Evolutionary conservation across 2,797 vertebrate species (phyloP).

Genomic region (Epinephelus malabaricus): DNA sequence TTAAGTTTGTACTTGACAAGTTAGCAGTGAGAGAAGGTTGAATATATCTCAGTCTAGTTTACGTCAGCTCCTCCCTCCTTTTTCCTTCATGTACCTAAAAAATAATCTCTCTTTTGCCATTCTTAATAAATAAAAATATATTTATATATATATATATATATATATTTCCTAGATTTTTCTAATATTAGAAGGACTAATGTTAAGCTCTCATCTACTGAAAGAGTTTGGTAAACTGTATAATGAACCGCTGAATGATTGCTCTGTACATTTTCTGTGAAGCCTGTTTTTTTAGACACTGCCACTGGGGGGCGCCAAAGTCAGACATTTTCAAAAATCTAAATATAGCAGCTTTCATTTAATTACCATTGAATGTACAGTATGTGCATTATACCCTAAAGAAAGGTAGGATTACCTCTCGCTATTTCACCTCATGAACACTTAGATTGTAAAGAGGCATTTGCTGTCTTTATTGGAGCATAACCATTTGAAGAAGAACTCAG

Average conservation of each 20-base stretch:
- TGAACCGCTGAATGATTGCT: neutral
- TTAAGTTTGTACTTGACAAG: no score
- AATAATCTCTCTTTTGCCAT: no score
- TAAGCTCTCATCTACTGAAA: neutral
- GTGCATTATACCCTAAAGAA: conserved; percentile 17
- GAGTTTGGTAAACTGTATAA: neutral
- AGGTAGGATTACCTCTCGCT: conserved; percentile 30
- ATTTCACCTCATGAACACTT: conserved; percentile 45
- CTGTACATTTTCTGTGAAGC: neutral
- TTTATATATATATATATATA: no score
- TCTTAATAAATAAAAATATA: no score
- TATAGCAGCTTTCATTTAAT: conserved; percentile 22
- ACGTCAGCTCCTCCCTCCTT: no score
- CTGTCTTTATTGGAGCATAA: conserved; percentile 43
- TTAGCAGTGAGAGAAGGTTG: no score
- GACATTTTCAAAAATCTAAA: neutral
- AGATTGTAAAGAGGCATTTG: conserved; percentile 40
- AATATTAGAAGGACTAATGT: no score
- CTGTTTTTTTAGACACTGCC: neutral
- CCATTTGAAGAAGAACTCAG: conserved; percentile 43
- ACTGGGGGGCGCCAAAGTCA: neutral
- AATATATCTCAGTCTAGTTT: no score
- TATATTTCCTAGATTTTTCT: no score
- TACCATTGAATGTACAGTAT: conserved; percentile 24
- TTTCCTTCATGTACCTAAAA: no score